These are phyloP conservation scores for Agonopterix arenella DNA, from an alignment of 2,888 invertebrate genomes.

Conservation along the genomic window DNA sequence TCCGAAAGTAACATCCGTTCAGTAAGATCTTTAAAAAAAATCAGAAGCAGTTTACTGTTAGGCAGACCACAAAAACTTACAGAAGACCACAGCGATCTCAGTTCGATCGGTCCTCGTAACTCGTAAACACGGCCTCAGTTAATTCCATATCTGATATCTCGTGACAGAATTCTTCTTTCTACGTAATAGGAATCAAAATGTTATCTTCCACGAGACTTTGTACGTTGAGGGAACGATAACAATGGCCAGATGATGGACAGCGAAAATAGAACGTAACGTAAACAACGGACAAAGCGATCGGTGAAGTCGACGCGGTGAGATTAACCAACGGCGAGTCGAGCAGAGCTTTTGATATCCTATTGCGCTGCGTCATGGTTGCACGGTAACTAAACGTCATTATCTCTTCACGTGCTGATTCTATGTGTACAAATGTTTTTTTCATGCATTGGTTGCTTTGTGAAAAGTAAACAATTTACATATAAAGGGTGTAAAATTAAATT, in stretches of 20 bases:
- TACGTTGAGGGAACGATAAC: conserved; percentile 30
- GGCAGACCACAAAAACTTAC: conserved; percentile 36
- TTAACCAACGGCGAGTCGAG: conserved; percentile 42
- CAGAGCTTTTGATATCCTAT: conserved; percentile 39
- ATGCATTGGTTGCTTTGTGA: no score
- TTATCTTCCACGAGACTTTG: no score
- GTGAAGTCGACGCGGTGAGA: conserved; percentile 32
- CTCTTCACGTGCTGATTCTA: no score
- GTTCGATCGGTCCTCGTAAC: conserved; percentile 37
- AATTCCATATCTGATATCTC: no score
- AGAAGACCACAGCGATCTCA: conserved; percentile 32
- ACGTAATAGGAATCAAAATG: no score
- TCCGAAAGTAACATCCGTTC: no score
- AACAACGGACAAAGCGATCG: conserved; percentile 69
- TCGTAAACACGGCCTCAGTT: conserved; percentile 39
- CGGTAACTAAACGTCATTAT: conserved; percentile 16
- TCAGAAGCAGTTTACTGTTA: no score
- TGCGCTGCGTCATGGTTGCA: conserved; percentile 18
- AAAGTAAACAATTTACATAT: no score
- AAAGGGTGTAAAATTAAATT: no score
- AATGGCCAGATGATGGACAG: conserved; percentile 74
- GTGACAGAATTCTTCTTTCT: no score
- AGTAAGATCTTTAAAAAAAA: no score
- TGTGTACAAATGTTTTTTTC: no score
- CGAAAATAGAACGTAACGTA: conserved; percentile 72